phyloP scores from a whole-genome alignment of 2,113 vertebrate species.

The Aegithalos caudatus region DNA sequence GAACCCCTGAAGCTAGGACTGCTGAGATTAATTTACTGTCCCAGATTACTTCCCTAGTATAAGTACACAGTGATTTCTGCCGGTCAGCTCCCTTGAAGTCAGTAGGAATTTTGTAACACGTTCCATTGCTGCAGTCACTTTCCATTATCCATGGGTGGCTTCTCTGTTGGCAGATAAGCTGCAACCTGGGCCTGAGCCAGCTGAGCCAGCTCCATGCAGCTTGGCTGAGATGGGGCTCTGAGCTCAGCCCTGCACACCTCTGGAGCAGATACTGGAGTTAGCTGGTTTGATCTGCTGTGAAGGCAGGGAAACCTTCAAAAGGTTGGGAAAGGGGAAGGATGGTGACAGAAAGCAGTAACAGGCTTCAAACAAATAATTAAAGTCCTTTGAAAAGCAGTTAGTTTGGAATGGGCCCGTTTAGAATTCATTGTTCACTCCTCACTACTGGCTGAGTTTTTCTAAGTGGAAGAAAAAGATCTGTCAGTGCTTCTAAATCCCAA shows the following conservation, averaged over 20 bases:
- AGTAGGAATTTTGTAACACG: conserved; percentile 4
- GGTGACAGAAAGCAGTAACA: neutral
- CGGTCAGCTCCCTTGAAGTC: neutral
- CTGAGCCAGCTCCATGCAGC: neutral
- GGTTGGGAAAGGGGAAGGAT: neutral
- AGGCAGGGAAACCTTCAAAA: neutral
- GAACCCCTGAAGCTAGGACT: conserved; percentile 15
- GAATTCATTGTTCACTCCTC: neutral
- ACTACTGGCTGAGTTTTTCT: neutral
- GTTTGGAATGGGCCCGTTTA: neutral
- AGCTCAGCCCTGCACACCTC: neutral
- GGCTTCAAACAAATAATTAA: neutral
- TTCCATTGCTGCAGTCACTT: conserved; percentile 39
- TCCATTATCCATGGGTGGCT: conserved; percentile 45
- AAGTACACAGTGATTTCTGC: conserved; percentile 13
- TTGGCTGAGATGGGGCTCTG: neutral
- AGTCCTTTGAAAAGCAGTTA: neutral
- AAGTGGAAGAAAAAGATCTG: neutral
- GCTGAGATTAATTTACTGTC: conserved; percentile 54
- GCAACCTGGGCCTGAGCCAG: neutral
- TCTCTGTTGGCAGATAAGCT: conserved; percentile 17
- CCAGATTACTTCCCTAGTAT: neutral
- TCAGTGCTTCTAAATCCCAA: neutral
- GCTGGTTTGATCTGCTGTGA: neutral
- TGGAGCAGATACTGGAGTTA: neutral